Base-by-base conservation (phyloP, 2,797 vertebrate genomes). In the Lophura swinhoii region DNA sequence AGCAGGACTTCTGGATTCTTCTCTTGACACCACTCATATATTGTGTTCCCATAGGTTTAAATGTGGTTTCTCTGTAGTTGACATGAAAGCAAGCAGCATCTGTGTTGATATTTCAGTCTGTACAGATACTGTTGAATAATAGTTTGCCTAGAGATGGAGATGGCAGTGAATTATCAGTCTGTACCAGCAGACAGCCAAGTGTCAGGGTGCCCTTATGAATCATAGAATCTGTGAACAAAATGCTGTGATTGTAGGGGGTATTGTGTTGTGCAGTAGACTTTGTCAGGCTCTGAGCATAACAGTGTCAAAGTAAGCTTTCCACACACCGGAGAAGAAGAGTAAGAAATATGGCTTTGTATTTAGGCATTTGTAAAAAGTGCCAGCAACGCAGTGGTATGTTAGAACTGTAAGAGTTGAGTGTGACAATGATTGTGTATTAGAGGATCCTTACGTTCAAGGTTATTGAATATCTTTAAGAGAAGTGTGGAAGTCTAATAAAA, bases 71-170 rank as follows among this genome's bases (percentile, higher is more conserved):
- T 24, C 22, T 62, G 9, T 44, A 2, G n/a, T 6, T 0, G 0
- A 22, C 18, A 13, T 48, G 60, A 3, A 43, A 2, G 0, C 13
- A 2, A 56, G 31, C 67, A 55, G 33, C 8, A 2, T 35, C 41
- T 39, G 0, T 33, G 51, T 11, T 37, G 15, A 5, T 26, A 31
- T 53, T 59, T 56, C 31, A 9, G 56, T 26, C 28, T 20, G 33
- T 24, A 6, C 28, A 4, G 67, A 12, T 26, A 1, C 18, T 84
- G 22, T 7, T 7, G 22, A 73, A 23, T 1, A 46, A 28, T 17
- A 41, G 11, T 31, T 87, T 59, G 87, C 91, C 96, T 80, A 92
- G 90, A 96, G 90, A 14, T 87, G 91, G 91, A 96, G 91, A 15
- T 87, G 91, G 91, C 94, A 82, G 81, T 94, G 91, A 58, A 11